Percentiles rank a stretch among this genome's conserved stretches.
phyloP scores from a whole-genome alignment of 1,140 invertebrate genomes.

The Acromyrmex charruanus region DNA sequence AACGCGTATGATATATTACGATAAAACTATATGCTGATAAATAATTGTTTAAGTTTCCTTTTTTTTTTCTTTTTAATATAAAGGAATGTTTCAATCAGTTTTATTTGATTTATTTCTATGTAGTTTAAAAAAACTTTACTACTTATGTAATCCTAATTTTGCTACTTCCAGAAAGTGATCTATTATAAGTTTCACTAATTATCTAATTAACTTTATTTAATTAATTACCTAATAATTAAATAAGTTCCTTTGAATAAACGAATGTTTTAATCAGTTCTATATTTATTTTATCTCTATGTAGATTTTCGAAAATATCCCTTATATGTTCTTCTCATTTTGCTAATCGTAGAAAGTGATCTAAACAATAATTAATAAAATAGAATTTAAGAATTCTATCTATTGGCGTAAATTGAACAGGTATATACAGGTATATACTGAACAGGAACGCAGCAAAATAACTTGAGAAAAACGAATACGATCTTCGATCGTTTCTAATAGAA shows the following conservation, averaged over 20 bases:
- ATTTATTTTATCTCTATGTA: no score
- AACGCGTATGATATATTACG: background rate
- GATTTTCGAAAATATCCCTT: no score
- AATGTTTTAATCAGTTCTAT: no score
- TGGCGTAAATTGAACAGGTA: background rate
- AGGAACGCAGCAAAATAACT: background rate
- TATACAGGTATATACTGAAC: background rate
- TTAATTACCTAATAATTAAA: no score
- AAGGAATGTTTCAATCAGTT: background rate
- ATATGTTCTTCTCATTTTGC: background rate
- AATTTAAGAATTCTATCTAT: background rate
- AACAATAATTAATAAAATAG: conserved; percentile 5
- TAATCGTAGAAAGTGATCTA: background rate
- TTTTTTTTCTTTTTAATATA: background rate
- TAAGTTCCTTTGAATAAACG: no score
- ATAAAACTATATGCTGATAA: background rate
- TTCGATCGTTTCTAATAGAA: conserved; percentile 30
- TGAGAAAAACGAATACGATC: background rate
- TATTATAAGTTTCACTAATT: background rate
- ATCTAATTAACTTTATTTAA: no score
- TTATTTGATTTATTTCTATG: background rate
- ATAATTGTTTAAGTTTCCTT: background rate
- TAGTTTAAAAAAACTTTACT: background rate
- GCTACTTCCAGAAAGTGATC: background rate
- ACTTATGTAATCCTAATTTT: background rate